Conservation (phyloP, 2,797 vertebrate genomes). For the Fringilla coelebs region DNA sequence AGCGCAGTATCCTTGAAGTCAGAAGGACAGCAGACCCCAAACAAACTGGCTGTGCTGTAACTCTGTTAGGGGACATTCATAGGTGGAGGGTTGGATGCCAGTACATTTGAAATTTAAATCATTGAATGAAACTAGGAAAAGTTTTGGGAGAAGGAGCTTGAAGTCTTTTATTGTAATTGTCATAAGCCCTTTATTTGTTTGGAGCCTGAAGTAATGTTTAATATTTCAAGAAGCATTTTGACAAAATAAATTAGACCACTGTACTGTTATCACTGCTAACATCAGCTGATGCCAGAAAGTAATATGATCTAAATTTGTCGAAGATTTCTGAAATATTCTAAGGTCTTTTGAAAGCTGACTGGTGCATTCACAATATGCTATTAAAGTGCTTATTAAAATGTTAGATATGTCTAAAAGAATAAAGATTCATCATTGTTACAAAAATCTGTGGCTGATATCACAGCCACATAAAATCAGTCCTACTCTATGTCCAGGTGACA, state of each 20-base stretch:
- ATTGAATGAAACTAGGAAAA: background rate
- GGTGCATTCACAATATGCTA: background rate
- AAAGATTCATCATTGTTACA: background rate
- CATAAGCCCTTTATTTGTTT: background rate
- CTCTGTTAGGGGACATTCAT: background rate
- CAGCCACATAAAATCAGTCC: background rate
- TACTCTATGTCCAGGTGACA: background rate
- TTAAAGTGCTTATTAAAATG: background rate
- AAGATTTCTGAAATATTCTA: background rate
- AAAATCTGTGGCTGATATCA: background rate
- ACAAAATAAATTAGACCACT: background rate
- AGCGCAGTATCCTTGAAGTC: background rate
- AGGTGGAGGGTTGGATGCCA: background rate
- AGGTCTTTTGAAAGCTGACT: background rate
- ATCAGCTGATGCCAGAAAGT: background rate
- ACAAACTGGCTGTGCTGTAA: background rate
- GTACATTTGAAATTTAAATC: background rate
- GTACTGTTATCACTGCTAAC: background rate
- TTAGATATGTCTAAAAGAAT: background rate
- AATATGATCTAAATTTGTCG: background rate
- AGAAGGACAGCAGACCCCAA: background rate
- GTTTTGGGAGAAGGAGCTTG: background rate
- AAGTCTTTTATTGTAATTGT: background rate
- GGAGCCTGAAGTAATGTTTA: conserved; percentile 4
- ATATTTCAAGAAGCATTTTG: conserved; percentile 30